Conservation (phyloP, 2,888 invertebrate genomes). For the Steromphala cineraria region DNA sequence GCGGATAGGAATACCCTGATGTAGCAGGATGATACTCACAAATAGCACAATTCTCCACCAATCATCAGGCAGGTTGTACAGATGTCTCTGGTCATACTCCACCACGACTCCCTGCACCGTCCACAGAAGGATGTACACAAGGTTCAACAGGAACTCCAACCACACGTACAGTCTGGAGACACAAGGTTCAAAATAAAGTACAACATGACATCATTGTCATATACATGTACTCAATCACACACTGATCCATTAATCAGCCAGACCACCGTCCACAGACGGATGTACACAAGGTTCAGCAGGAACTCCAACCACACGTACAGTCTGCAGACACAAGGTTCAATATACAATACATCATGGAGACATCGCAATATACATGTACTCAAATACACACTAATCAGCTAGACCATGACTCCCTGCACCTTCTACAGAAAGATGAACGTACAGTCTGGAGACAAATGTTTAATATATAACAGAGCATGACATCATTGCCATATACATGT, state of each 20-base stretch:
- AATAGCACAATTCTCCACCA: conserved; percentile 70
- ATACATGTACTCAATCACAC: too few relatives aligned
- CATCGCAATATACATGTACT: too few relatives aligned
- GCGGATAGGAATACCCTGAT: too few relatives aligned
- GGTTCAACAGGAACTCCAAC: conserved; percentile 52
- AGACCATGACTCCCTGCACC: too few relatives aligned
- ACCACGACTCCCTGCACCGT: conserved; percentile 66
- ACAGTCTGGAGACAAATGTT: conserved; percentile 36
- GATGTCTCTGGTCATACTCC: conserved; percentile 66
- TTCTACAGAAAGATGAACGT: conserved; percentile 73
- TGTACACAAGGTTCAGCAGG: conserved; percentile 64
- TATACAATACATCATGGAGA: too few relatives aligned
- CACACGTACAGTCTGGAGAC: conserved; percentile 50
- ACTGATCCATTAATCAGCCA: too few relatives aligned
- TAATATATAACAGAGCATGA: too few relatives aligned
- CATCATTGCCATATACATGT: too few relatives aligned
- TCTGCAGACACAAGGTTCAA: conserved; percentile 25
- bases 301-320: conserved; percentile 59
- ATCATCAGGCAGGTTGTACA: conserved; percentile 66
- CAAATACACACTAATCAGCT: too few relatives aligned
- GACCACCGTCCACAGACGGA: conserved; percentile 70
- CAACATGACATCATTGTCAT: too few relatives aligned
- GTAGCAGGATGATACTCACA: conserved; percentile 47
- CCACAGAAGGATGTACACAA: conserved; percentile 72
- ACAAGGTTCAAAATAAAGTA: too few relatives aligned